Base-by-base conservation (phyloP, 2,113 vertebrate genomes). In the Empidonax alnorum region DNA sequence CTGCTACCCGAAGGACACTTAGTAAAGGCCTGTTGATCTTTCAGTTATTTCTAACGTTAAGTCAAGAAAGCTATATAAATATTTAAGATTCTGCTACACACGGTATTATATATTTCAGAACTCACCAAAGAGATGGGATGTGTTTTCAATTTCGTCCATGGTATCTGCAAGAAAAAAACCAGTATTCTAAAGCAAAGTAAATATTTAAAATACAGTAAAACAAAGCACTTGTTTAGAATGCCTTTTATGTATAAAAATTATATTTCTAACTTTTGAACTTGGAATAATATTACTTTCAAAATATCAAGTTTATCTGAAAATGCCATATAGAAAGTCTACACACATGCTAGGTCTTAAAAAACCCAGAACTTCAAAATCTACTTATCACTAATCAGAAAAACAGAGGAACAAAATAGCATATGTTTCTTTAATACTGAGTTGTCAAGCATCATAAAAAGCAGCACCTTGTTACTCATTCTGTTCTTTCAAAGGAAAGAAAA, bases 61-160 rank as follows among this genome's bases (percentile, higher is more conserved):
- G 20, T 42, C 67, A 79, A 67, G 33, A 91, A 23, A 84, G 61
- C 14, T 35, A 56, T 28, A 78, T 33, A 82, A 89, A 78, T 63
- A 93, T 84, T 42, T 89, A 12, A 83, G 37, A 66, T 94, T 85
- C 49, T 75, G 28, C n/a, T 58, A 61, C 33, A 76, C 6, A 66
- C 28, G 80, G 8, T 20, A 84, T n/a, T n/a, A n/a, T n/a, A n/a
- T 61, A 78, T 79, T 79, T 89, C 74, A 92, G 46, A 96, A 97
- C 98, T 98, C 96, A 99, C 99, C 98, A 99, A 96, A 93, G 97
- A 98, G 90, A 99, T 99, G 22, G 99, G 99, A 87, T 99, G 99
- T 55, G 99, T 99, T 98, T 99, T 99, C 95, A 99, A 89, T 97
- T 99, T 99, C 84, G 99, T 99, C 99, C 99, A 99, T 89, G 99